phyloP scores from a whole-genome alignment of 1,140 invertebrate species.

The Ptiloglossa arizonensis region DNA sequence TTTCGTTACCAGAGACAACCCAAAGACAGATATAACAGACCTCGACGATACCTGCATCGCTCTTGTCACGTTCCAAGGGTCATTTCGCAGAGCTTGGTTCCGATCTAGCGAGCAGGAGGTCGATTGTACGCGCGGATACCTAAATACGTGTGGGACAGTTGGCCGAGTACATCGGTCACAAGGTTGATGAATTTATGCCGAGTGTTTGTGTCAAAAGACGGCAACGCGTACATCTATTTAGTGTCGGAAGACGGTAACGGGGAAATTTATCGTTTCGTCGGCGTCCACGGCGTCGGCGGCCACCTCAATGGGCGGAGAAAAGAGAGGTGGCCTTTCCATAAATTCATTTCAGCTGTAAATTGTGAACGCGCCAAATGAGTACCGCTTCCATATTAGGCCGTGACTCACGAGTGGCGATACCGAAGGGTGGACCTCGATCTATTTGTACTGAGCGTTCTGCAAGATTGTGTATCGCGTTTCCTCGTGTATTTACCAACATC shows the following conservation, averaged over 20 bases:
- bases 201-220: slow-evolving; percentile 76
- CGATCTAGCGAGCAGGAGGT: slow-evolving; percentile 29
- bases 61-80: background rate
- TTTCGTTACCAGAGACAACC: no score
- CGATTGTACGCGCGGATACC: slow-evolving; percentile 26
- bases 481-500: slow-evolving; percentile 38
- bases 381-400: slow-evolving; percentile 72
- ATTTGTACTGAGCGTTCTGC: slow-evolving; percentile 35
- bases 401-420: slow-evolving; percentile 38
- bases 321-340: slow-evolving; percentile 70
- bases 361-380: slow-evolving; percentile 72
- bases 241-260: slow-evolving; percentile 69
- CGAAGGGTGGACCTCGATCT: slow-evolving; percentile 50
- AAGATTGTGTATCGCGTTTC: slow-evolving; percentile 6
- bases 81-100: background rate
- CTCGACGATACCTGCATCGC: no score
- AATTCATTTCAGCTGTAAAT: slow-evolving; percentile 79
- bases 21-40: no score
- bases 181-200: slow-evolving; percentile 75
- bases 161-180: slow-evolving; percentile 48
- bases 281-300: slow-evolving; percentile 47
- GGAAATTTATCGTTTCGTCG: slow-evolving; percentile 79
- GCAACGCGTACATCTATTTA: slow-evolving; percentile 75
- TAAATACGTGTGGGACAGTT: slow-evolving; percentile 32
- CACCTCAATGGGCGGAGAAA: slow-evolving; percentile 20